Base-by-base conservation (phyloP, 2,113 vertebrate species). In the Triplophysa siluroides region DNA sequence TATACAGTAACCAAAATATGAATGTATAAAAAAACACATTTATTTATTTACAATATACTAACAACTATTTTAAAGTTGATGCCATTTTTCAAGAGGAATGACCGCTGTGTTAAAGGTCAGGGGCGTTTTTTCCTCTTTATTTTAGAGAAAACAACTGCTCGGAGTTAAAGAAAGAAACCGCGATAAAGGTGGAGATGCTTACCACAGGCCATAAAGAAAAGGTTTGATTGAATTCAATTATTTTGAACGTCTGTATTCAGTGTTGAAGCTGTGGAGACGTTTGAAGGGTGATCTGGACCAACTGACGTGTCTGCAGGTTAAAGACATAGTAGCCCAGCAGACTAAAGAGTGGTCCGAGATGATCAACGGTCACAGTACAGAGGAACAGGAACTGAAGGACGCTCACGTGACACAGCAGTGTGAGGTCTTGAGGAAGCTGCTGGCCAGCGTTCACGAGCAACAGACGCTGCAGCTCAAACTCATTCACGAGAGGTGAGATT, bases 341-440 rank as follows among this genome's bases (percentile, higher is more conserved):
- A 99, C 98, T 2, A 99, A 99, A 76, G 98, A 99, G 85, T 99
- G 97, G 96, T 98, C 97, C 0, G 97, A 98, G 86, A 95, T 99
- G 93, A 94, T 97, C 87, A 94, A 95, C 60, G 93, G 93, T 0
- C 97, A 98, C 90, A 93, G 95, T 63, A 93, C 91, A 0, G 95
- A 98, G 86, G 98, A 98, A 87, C 98, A 98, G 83, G 95, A 94
- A 54, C 91, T 98, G 84, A 95, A 94, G 10, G 96, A 99, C 80
- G 86, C 89, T 16, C 98, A 99, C 81, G 92, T 99, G 79, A 94
- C 91, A 23, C 97, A 99, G 80, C 98, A 99, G 89, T 98, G 97
- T 10, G 97, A 98, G 2, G 91, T 96, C 77, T 93, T 99, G 75
- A 96, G 89, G 86, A 98, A 98, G 78, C 92, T 99, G 7, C 92